Evolutionary conservation across 64 coral and sea anemone species (phyloP).

Genomic region (Actinia equina): DNA sequence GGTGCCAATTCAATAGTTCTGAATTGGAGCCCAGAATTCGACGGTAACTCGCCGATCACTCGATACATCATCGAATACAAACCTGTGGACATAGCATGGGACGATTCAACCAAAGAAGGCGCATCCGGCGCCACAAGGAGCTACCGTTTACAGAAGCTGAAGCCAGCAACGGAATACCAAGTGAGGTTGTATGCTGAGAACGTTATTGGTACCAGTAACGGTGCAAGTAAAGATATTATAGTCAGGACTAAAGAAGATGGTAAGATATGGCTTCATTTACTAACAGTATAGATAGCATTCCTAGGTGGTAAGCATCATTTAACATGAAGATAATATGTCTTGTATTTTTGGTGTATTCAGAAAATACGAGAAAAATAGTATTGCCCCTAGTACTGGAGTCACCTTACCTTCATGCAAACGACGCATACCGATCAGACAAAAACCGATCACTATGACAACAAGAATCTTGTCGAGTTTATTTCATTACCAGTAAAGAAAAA

Average conservation of each 20-base stretch:
- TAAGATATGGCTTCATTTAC: not conserved
- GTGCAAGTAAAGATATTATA: conserved; percentile 14
- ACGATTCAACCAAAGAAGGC: not conserved
- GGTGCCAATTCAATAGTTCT: conserved; percentile 49
- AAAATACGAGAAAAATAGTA: too few species aligned
- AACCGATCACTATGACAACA: too few species aligned
- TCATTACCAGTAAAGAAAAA: too few species aligned
- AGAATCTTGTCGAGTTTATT: too few species aligned
- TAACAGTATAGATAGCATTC: too few species aligned
- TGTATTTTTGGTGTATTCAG: too few species aligned
- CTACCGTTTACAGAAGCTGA: conserved; percentile 23
- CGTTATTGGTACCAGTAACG: conserved; percentile 49
- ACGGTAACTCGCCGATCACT: conserved; percentile 65
- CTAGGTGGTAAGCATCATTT: too few species aligned
- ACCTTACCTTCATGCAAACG: too few species aligned
- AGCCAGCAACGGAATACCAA: conserved; percentile 70
- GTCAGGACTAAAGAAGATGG: conserved; percentile 61
- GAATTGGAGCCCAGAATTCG: conserved; percentile 48
- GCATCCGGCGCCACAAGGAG: conserved; percentile 17
- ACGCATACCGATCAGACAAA: too few species aligned
- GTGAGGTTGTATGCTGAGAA: conserved; percentile 71
- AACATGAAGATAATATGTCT: too few species aligned
- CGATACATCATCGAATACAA: conserved; percentile 63
- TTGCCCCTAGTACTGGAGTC: too few species aligned
- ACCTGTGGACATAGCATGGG: conserved; percentile 30